Evolutionary conservation across 2,888 invertebrate species (phyloP).

Genomic region (Dilophus febrilis): DNA sequence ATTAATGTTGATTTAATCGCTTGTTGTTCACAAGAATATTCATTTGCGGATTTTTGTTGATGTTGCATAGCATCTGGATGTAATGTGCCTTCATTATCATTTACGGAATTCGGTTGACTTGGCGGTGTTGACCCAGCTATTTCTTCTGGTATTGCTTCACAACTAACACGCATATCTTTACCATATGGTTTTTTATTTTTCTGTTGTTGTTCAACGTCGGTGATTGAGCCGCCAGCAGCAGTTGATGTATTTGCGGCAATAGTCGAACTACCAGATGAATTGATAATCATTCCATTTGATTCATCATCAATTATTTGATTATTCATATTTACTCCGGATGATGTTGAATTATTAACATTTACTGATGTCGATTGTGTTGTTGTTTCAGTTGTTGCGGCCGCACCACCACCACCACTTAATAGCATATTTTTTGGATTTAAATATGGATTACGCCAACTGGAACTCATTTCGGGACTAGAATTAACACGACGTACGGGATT

Average conservation of each 20-base stretch:
- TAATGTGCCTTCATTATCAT: constrained; percentile 19
- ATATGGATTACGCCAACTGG: constrained; percentile 64
- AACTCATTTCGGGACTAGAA: constrained; percentile 85
- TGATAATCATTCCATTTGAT: too few relatives aligned
- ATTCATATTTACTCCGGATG: neutral
- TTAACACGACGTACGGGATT: constrained; percentile 78
- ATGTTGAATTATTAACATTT: neutral
- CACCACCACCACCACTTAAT: constrained; percentile 12
- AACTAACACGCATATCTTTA: constrained; percentile 69
- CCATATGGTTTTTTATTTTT: constrained; percentile 40
- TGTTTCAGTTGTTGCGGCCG: neutral
- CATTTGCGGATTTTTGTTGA: constrained; percentile 22
- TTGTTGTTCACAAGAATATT: too few relatives aligned
- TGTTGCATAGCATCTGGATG: constrained; percentile 21
- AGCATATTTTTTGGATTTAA: constrained; percentile 22
- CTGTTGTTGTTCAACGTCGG: constrained; percentile 15
- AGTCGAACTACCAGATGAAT: neutral
- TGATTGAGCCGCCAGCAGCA: constrained; percentile 8
- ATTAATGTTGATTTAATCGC: constrained; percentile 1
- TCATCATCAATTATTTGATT: neutral
- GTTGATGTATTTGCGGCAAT: constrained; percentile 6
- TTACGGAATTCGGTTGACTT: constrained; percentile 27
- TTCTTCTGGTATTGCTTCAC: constrained; percentile 83
- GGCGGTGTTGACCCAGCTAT: constrained; percentile 62
- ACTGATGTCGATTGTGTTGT: too few relatives aligned